Evolutionary conservation across 2,888 invertebrate species (phyloP), one percentile per base, ranked within the genome.

Genomic region (Plutella xylostella): DNA sequence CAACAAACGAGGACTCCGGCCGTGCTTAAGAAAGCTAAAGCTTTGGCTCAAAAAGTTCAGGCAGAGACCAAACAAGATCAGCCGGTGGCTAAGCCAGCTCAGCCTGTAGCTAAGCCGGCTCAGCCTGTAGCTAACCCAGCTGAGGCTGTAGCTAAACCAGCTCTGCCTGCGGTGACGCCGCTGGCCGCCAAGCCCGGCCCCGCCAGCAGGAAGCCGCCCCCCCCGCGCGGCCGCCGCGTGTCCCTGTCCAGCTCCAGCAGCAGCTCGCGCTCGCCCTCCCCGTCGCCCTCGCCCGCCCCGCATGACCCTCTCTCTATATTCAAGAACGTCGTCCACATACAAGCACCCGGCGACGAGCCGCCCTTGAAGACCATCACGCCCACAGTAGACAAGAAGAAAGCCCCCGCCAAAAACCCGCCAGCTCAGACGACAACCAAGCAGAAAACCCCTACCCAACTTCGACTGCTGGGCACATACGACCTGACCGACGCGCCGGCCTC

Each of bases 311-410:
- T 74, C 1, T 63, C 66, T 0, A 66, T 77, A 3, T 50, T 78
- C 7, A 64, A 63, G 46, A 63, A 78, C 49, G 74, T 76, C 1
- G 62, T 78, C 0, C 76, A 72, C 41, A 79, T 79, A 40, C 68
- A 64, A 37, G 76, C 77, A 2, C 55, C 57, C 7, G 53, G 50
- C 31, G 51, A 45, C 37, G 33, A 22, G 31, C 5, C 14, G 12
- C 25, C 25, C 25, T 9, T 25, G 6, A 25, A 9, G 11, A 35
- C 7, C 15, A 5, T 17, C 35, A 18, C 12, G 9, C 35, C 33
- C 15, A 33, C 7, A 33, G 14, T 33, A 33, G n/a, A 33, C 33
- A 19, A 11, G 12, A 18, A 35, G 15, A 14, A 35, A 17, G 19
- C 35, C 35, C 12, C 2, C 7, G 19, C 17, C 11, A 35, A 35